phyloP scores from a whole-genome alignment of 2,797 vertebrate genomes.

The Pseudopleuronectes americanus region DNA sequence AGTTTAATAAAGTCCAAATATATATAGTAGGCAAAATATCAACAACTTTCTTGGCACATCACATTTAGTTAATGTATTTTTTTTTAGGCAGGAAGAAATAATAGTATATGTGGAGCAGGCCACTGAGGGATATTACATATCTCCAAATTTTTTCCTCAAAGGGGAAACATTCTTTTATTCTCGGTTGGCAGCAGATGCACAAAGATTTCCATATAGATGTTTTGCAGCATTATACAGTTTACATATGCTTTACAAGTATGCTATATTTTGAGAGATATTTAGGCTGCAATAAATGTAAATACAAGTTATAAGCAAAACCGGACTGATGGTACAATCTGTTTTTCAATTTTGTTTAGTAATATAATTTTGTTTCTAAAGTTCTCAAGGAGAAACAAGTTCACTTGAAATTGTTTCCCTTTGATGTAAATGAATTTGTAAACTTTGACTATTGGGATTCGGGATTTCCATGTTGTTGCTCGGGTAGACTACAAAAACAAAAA shows the following conservation, averaged over 20 bases:
- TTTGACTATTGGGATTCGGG: slow-evolving; percentile 30
- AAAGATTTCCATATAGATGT: slow-evolving; percentile 60
- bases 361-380: slow-evolving; percentile 41
- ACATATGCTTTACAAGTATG: slow-evolving; percentile 30
- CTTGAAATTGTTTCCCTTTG: slow-evolving; percentile 48
- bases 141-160: slow-evolving; percentile 36
- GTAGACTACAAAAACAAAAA: slow-evolving; percentile 24
- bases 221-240: slow-evolving; percentile 36
- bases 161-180: slow-evolving; percentile 64
- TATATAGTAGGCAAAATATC: background rate
- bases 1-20: background rate
- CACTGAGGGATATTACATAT: slow-evolving; percentile 60
- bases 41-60: slow-evolving; percentile 8
- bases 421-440: slow-evolving; percentile 59
- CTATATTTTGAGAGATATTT: slow-evolving; percentile 55
- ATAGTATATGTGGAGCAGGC: slow-evolving; percentile 66
- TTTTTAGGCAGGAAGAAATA: slow-evolving; percentile 28
- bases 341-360: slow-evolving; percentile 45
- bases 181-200: slow-evolving; percentile 51
- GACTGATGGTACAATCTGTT: slow-evolving; percentile 31
- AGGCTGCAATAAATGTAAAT: slow-evolving; percentile 32
- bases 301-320: slow-evolving; percentile 40
- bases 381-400: slow-evolving; percentile 43
- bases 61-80: slow-evolving; percentile 27
- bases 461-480: slow-evolving; percentile 43